Base-by-base conservation (phyloP, 2,113 vertebrate genomes). In the Cavia porcellus region DNA sequence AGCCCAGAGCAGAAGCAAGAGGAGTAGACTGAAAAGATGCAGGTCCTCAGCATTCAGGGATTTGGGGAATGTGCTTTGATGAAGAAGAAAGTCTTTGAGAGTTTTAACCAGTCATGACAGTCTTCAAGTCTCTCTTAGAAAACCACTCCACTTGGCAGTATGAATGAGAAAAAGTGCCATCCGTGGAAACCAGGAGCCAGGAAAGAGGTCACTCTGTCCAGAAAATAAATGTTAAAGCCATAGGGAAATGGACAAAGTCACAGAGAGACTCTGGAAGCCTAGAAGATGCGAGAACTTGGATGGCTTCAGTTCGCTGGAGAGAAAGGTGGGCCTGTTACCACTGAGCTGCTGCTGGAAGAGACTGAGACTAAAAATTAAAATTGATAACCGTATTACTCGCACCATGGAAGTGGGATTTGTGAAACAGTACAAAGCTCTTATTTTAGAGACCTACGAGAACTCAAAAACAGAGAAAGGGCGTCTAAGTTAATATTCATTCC, bases 161-260 rank as follows among this genome's bases (percentile, higher is more conserved):
- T 1, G 17, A 74, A 88, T n/a, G 72, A 84, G 79, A 5, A 5
- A 81, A 75, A 9, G n/a, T 5, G 24, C 35, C 14, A 0, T 47
- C 42, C n/a, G 12, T 91, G 57, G 66, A 84, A 80, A 61, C 35
- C 35, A 42, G 79, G 57, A 81, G 70, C 42, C 35, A 80, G 35
- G 57, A 68, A 79, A 92, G 85, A 94, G 30, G 30, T 94, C 59
- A 57, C 7, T 25, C 1, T 32, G n/a, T 32, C 45, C 45, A 62
- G 72, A 72, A 66, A 24, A 95, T 52, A 91, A 91, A 81, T n/a
- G 25, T 80, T 62, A 70, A 96, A 79, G 66, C 42, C 12, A 72
- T 0, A 11, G 8, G 24, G 38, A 0, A 87, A 83, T 50, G 19
- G 28, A 75, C 1, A 17, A 30, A 79, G 12, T 12, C 28, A 52